A percentile compares a stretch with the other conserved stretches of the same genome.
Evolutionary conservation across 2,888 invertebrate species (phyloP).

Genomic region (Rhopalosiphum nymphaeae): DNA sequence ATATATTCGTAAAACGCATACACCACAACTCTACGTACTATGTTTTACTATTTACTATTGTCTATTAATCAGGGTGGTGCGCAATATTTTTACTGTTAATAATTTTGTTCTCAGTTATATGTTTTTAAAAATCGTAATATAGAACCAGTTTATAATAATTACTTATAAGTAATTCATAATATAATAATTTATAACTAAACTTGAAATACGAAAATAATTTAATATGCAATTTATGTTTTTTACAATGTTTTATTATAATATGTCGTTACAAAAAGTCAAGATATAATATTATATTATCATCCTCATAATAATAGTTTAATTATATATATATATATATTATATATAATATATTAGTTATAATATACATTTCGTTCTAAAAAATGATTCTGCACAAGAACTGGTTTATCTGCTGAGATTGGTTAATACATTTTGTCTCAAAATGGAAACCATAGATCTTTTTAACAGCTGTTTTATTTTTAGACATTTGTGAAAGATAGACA

Average conservation of each 20-base stretch:
- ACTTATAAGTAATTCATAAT: neutral
- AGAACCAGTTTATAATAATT: neutral
- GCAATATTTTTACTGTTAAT: neutral
- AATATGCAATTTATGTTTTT: neutral
- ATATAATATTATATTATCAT: neutral
- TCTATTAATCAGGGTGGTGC: neutral
- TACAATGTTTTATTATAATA: neutral
- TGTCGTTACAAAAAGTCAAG: neutral
- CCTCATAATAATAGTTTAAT: neutral
- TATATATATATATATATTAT: too few species aligned
- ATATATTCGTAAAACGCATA: neutral
- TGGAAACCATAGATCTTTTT: neutral
- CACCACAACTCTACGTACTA: neutral
- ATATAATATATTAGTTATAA: too few species aligned
- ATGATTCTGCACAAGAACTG: neutral
- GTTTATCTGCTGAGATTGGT: neutral
- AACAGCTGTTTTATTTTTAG: neutral
- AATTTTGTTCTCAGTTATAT: neutral
- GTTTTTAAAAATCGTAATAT: neutral
- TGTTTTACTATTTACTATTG: neutral
- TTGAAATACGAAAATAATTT: neutral
- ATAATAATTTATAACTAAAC: neutral
- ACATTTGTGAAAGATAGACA: neutral
- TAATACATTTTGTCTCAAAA: neutral
- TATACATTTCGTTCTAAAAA: neutral